Evolutionary conservation across 1,140 invertebrate species (phyloP).

Genomic region (Prorops nasuta): DNA sequence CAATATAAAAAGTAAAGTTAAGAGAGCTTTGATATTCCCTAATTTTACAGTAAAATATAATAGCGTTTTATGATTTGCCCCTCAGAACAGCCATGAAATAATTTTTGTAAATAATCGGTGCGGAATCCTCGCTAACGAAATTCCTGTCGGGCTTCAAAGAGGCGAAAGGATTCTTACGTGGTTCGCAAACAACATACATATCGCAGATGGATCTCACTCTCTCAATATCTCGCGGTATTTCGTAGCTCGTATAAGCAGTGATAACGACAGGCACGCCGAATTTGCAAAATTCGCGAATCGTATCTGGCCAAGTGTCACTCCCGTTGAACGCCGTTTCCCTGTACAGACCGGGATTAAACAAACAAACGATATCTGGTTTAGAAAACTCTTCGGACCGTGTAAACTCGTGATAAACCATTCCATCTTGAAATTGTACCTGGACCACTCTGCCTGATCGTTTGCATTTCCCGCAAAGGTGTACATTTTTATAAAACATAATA

Average conservation of each 20-base stretch:
- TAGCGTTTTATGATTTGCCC: conserved; percentile 14
- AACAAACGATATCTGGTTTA: conserved; percentile 63
- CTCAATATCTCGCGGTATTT: conserved; percentile 62
- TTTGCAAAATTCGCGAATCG: conserved; percentile 55
- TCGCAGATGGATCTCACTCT: conserved; percentile 53
- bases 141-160: conserved; percentile 70
- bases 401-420: conserved; percentile 63
- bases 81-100: conserved; percentile 55
- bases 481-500: conserved; percentile 52
- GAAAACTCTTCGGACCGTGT: conserved; percentile 43
- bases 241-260: conserved; percentile 66
- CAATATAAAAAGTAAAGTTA: no score
- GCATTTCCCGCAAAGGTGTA: conserved; percentile 58
- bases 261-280: conserved; percentile 62
- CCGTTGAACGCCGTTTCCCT: conserved; percentile 62
- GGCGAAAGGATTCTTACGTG: conserved; percentile 63
- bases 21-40: no score
- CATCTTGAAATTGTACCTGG: conserved; percentile 58
- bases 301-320: conserved; percentile 66
- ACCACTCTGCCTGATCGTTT: conserved; percentile 48
- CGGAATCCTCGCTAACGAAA: conserved; percentile 69
- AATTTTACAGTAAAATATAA: no score
- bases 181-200: conserved; percentile 55
- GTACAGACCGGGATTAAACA: conserved; percentile 72
- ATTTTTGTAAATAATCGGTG: conserved; percentile 72